These are phyloP conservation scores for Mythimna impura DNA, from an alignment of 2,888 invertebrate genomes.

Conservation along the genomic window DNA sequence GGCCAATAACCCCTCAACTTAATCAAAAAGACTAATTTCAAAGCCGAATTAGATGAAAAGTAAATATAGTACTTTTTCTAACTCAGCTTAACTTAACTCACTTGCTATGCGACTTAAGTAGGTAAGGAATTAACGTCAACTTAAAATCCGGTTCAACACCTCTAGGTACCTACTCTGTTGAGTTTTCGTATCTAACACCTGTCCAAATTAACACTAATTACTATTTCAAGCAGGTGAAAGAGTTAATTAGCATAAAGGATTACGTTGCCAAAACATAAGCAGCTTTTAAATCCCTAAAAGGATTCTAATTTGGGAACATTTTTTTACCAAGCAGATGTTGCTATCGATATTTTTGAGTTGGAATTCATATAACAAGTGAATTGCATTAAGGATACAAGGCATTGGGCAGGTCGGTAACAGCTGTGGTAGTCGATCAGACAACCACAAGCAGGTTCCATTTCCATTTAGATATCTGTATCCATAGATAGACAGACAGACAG, in stretches of 20 bases:
- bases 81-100: neutral
- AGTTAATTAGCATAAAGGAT: conserved; percentile 16
- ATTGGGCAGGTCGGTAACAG: conserved; percentile 14
- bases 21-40: neutral
- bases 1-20: neutral
- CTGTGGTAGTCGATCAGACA: neutral
- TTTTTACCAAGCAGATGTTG: conserved; percentile 1
- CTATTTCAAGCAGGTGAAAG: conserved; percentile 23
- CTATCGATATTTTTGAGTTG: neutral
- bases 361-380: conserved; percentile 30
- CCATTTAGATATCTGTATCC: neutral
- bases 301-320: conserved; percentile 1
- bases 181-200: conserved; percentile 11
- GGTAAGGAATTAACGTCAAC: conserved; percentile 35
- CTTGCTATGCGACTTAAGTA: conserved; percentile 7
- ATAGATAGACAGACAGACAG: neutral
- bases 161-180: conserved; percentile 4
- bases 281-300: conserved; percentile 22
- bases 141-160: conserved; percentile 34
- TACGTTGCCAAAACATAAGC: conserved; percentile 27
- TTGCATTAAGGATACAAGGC: conserved; percentile 15
- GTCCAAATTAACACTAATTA: conserved; percentile 23
- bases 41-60: neutral
- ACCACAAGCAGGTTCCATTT: conserved; percentile 36
- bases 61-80: neutral